These are phyloP conservation scores for Microchrysa polita DNA, from an alignment of 2,888 invertebrate genomes.

Conservation along the genomic window DNA sequence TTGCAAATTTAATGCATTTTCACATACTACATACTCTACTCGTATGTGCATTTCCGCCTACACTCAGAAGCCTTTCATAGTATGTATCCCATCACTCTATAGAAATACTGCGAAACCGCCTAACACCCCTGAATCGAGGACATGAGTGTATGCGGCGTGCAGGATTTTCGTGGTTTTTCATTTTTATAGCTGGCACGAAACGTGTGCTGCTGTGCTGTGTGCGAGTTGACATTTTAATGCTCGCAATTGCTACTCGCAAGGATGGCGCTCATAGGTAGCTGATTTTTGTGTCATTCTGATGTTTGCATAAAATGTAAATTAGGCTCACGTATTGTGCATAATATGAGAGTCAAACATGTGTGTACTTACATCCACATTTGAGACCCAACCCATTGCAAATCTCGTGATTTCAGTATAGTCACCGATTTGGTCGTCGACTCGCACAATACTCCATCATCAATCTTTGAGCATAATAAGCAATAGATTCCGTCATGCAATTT, in stretches of 20 bases:
- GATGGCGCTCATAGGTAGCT: neutral
- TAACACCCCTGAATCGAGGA: no score
- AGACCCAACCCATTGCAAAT: neutral
- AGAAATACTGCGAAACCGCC: no score
- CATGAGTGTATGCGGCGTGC: no score
- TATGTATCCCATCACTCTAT: no score
- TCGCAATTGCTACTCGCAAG: no score
- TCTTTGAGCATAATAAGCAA: no score
- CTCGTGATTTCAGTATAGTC: no score
- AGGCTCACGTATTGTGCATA: slow-evolving; percentile 10
- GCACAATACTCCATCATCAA: no score
- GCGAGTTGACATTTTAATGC: neutral
- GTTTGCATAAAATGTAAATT: slow-evolving; percentile 27
- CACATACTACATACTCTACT: no score
- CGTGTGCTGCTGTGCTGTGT: no score
- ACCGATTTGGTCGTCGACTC: no score
- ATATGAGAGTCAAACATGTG: neutral
- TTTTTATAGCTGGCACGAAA: neutral
- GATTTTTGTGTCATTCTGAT: slow-evolving; percentile 17
- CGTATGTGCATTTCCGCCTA: slow-evolving; percentile 39
- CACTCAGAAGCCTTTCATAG: neutral
- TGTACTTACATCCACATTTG: neutral
- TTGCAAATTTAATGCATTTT: slow-evolving; percentile 38
- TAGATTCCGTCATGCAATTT: no score
- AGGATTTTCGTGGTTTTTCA: neutral